A percentile compares a stretch with the other conserved stretches of the same genome.
phyloP scores from a whole-genome alignment of 2,888 invertebrate species.

The Harpalus rubripes region DNA sequence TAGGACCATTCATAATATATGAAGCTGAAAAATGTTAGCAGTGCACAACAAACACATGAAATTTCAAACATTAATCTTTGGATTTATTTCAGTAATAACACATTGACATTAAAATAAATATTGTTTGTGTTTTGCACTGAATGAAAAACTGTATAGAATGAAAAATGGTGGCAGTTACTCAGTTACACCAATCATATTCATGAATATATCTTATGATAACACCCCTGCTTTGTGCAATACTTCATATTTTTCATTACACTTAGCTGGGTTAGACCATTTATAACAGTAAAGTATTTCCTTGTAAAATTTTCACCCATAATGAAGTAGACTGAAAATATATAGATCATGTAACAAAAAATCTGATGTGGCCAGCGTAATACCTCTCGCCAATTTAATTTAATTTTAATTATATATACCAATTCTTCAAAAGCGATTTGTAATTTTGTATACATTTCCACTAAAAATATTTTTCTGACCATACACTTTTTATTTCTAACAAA shows the following conservation, averaged over 20 bases:
- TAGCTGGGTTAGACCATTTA: constrained; percentile 54
- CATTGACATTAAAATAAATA: constrained; percentile 49
- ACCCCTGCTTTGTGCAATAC: constrained; percentile 29
- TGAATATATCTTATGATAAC: constrained; percentile 21
- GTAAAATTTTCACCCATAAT: too few relatives aligned
- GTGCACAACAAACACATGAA: constrained; percentile 4
- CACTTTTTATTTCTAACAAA: too few relatives aligned
- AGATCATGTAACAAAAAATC: too few relatives aligned
- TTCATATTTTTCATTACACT: constrained; percentile 60
- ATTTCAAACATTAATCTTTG: constrained; percentile 25
- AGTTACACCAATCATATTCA: constrained; percentile 49
- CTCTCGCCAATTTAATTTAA: too few relatives aligned
- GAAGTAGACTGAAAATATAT: too few relatives aligned
- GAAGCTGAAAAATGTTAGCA: constrained; percentile 11
- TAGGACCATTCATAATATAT: neutral
- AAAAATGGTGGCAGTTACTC: constrained; percentile 60
- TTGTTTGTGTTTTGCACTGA: constrained; percentile 24
- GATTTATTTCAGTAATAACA: constrained; percentile 42
- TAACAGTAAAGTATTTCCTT: constrained; percentile 2
- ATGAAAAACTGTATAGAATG: neutral
- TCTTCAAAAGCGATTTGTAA: too few relatives aligned
- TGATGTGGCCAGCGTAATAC: too few relatives aligned
- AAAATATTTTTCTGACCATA: too few relatives aligned
- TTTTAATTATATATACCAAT: too few relatives aligned
- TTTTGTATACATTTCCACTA: too few relatives aligned